These are phyloP conservation scores for Myrmecobius fasciatus DNA, from an alignment of 2,113 vertebrate species.

Conservation along the genomic window DNA sequence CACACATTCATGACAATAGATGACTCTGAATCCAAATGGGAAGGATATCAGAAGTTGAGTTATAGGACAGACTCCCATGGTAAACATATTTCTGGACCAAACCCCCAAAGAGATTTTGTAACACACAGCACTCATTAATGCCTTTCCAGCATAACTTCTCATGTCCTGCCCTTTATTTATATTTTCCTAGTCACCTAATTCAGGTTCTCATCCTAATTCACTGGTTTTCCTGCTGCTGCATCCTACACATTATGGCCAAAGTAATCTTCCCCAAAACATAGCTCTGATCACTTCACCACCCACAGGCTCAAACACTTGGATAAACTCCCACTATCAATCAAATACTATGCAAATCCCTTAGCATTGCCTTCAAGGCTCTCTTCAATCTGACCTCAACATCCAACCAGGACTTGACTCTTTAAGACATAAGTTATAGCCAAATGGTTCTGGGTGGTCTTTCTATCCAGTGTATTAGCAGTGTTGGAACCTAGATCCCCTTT, in stretches of 20 bases:
- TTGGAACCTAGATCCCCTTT: not conserved
- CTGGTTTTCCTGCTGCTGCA: not conserved
- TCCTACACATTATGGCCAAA: not conserved
- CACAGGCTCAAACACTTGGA: not conserved
- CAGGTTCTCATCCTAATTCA: not conserved
- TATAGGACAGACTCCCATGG: not conserved
- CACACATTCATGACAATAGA: not conserved
- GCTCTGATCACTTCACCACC: not conserved
- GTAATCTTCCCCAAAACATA: not conserved
- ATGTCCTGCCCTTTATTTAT: not conserved
- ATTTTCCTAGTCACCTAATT: not conserved
- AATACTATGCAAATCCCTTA: not conserved
- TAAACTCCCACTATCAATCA: not conserved
- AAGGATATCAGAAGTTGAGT: not conserved
- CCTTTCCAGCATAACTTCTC: not conserved
- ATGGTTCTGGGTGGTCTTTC: not conserved
- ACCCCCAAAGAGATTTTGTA: not conserved
- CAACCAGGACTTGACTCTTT: not conserved
- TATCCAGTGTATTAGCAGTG: not conserved
- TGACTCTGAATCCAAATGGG: not conserved
- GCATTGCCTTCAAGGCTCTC: not conserved
- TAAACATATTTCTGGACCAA: not conserved
- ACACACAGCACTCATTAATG: not conserved
- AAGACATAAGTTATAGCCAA: not conserved
- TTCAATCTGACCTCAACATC: not conserved